phyloP scores from a whole-genome alignment of 2,888 invertebrate species.

The Pyrgus malvae region DNA sequence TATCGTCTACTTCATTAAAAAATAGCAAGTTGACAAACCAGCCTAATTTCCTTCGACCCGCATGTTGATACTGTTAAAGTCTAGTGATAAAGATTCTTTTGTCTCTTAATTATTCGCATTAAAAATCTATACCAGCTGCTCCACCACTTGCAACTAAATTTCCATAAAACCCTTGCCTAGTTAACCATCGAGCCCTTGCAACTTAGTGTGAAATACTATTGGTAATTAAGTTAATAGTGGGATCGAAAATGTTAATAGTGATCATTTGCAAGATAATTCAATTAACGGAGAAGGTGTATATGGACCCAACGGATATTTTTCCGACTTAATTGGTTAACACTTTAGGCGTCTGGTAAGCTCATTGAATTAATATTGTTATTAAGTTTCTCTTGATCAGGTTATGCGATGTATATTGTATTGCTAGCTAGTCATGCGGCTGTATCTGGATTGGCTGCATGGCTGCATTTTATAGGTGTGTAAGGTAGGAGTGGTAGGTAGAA shows the following conservation, averaged over 20 bases:
- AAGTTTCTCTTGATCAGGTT: background rate
- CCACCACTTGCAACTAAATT: constrained; percentile 5
- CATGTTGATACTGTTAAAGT: too few relatives aligned
- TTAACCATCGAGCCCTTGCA: constrained; percentile 2
- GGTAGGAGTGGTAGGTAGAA: too few relatives aligned
- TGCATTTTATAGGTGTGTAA: too few relatives aligned
- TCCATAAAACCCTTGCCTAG: constrained; percentile 6
- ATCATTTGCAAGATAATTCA: constrained; percentile 21
- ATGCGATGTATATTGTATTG: too few relatives aligned
- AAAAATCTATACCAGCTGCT: background rate
- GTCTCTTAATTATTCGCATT: too few relatives aligned
- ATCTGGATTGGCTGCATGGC: too few relatives aligned
- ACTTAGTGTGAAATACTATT: constrained; percentile 15
- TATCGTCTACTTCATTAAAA: too few relatives aligned
- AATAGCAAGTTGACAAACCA: too few relatives aligned
- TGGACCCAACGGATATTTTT: constrained; percentile 1
- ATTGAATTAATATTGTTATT: constrained; percentile 17
- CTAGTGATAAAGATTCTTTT: too few relatives aligned
- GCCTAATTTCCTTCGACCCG: too few relatives aligned
- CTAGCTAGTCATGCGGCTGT: too few relatives aligned
- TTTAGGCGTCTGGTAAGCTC: constrained; percentile 9
- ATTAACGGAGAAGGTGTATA: constrained; percentile 12
- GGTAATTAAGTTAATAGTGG: constrained; percentile 21
- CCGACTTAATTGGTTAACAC: constrained; percentile 22
- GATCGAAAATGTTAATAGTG: constrained; percentile 24